Conservation (phyloP, 2,888 invertebrate genomes). For the Scaptomyza caliginosa region DNA sequence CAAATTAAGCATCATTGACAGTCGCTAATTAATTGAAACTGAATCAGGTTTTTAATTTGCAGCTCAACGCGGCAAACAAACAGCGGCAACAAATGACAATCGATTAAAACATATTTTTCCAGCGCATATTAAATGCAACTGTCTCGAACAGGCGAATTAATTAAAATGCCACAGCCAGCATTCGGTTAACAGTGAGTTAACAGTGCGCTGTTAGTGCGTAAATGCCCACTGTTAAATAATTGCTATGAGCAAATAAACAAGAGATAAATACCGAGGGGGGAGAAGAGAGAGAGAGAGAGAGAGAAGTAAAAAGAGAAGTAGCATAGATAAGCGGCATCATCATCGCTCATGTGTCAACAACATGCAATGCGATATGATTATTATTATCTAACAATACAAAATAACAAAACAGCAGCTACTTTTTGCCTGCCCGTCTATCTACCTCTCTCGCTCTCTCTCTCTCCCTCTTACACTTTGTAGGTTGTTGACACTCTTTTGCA, state of each 20-base stretch:
- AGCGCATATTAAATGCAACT: conserved; percentile 62
- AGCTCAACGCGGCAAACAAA: conserved; percentile 4
- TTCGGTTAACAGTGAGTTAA: conserved; percentile 20
- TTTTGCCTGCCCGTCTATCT: conserved; percentile 62
- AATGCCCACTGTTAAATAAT: conserved; percentile 54
- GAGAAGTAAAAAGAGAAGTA: conserved; percentile 13
- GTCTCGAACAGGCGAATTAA: conserved; percentile 49
- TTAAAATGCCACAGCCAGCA: conserved; percentile 51
- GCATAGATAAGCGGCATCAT: conserved; percentile 63
- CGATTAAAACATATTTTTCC: conserved; percentile 44
- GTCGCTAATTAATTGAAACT: conserved; percentile 71
- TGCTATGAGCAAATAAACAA: conserved; percentile 22
- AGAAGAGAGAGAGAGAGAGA: neutral
- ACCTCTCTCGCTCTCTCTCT: conserved; percentile 7
- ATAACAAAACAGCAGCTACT: conserved; percentile 72
- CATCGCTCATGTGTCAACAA: conserved; percentile 79
- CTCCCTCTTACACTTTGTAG: conserved; percentile 28
- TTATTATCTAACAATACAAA: conserved; percentile 76
- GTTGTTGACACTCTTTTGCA: conserved; percentile 64
- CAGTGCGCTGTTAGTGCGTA: conserved; percentile 26
- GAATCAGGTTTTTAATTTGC: conserved; percentile 71
- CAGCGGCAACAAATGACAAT: conserved; percentile 31
- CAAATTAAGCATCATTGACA: conserved; percentile 73
- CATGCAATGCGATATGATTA: conserved; percentile 78
- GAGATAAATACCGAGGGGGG: no score